These are phyloP conservation scores for Phainopepla nitens DNA, from an alignment of 2,113 vertebrate genomes.

Conservation along the genomic window DNA sequence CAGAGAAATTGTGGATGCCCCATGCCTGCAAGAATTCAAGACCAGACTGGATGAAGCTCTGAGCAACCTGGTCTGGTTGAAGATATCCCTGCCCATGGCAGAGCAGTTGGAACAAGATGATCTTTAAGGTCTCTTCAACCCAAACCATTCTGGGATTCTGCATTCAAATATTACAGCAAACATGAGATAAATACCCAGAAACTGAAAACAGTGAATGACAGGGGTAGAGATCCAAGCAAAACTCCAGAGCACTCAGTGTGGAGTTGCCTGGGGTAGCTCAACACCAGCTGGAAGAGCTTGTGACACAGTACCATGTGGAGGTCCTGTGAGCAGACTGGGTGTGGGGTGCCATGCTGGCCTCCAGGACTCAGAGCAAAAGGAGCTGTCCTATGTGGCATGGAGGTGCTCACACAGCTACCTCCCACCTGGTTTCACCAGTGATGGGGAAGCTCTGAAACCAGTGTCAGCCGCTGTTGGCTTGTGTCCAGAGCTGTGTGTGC, in stretches of 20 bases:
- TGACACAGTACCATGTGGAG: neutral
- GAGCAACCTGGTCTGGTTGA: neutral
- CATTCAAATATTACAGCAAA: neutral
- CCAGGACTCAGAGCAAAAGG: neutral
- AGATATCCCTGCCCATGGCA: neutral
- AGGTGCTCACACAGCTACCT: neutral
- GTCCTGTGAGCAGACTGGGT: neutral
- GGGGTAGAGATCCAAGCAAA: neutral
- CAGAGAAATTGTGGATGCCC: neutral
- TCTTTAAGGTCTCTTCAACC: neutral
- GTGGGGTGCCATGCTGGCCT: accelerated
- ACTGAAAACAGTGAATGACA: neutral
- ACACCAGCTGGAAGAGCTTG: neutral
- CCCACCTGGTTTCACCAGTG: neutral
- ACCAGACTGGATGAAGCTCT: neutral
- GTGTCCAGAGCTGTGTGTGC: neutral
- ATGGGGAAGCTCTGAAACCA: neutral
- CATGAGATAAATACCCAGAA: neutral
- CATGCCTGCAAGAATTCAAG: neutral
- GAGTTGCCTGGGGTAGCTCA: neutral
- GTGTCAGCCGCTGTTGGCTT: neutral
- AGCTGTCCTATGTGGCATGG: accelerated
- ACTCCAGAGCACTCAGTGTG: accelerated
- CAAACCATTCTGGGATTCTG: neutral
- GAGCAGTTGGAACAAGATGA: neutral